phyloP scores from a whole-genome alignment of 2,797 vertebrate species.

The Artibeus lituratus region DNA sequence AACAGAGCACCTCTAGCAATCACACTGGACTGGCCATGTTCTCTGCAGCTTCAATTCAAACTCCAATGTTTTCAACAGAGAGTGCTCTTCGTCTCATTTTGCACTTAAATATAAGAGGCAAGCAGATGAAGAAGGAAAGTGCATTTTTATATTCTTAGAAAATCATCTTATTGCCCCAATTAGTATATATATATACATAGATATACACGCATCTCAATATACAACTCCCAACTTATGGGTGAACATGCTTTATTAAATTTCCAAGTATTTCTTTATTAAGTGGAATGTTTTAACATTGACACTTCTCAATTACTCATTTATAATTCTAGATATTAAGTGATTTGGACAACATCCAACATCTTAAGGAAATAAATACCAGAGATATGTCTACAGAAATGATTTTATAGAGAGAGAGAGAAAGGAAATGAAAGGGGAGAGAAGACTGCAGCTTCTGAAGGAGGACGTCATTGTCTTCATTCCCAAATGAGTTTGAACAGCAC shows the following conservation, averaged over 20 bases:
- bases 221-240: neutral
- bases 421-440: neutral
- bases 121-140: neutral
- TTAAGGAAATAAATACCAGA: neutral
- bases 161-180: neutral
- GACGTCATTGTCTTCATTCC: neutral
- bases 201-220: neutral
- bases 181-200: conserved; percentile 34
- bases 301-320: neutral
- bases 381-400: neutral
- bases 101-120: neutral
- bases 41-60: neutral
- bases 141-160: conserved; percentile 15
- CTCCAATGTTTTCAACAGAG: neutral
- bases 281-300: conserved; percentile 31
- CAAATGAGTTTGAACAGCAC: neutral
- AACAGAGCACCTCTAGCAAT: neutral
- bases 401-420: neutral
- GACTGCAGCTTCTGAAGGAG: neutral
- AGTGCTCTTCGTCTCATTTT: neutral
- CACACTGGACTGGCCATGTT: neutral
- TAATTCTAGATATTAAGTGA: conserved; percentile 32
- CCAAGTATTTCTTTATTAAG: conserved; percentile 8
- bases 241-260: neutral
- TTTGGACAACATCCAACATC: conserved; percentile 17